Evolutionary conservation across 1,140 invertebrate species (phyloP).

Genomic region (Aphis gossypii): DNA sequence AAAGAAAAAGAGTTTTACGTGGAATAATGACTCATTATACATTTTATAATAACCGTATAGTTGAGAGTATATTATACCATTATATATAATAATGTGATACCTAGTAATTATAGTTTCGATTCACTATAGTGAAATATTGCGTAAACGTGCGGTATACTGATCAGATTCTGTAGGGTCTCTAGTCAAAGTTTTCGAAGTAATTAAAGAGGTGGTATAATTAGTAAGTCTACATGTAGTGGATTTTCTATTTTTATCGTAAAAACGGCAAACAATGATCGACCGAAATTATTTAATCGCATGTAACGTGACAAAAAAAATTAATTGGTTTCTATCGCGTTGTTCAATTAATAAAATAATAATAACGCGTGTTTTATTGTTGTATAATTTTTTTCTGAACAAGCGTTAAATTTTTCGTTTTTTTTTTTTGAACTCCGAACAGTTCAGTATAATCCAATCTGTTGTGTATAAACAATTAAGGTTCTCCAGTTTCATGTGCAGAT

Average conservation of each 20-base stretch:
- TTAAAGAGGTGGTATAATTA: neutral
- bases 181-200: neutral
- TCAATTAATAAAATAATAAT: neutral
- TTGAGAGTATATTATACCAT: neutral
- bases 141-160: neutral
- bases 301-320: neutral
- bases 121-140: neutral
- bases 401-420: neutral
- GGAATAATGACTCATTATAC: neutral
- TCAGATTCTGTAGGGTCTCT: neutral
- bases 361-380: neutral
- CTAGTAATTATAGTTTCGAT: neutral
- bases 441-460: neutral
- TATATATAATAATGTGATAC: neutral
- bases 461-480: neutral
- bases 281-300: neutral
- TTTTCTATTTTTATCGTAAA: neutral
- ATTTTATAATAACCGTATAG: neutral
- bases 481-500: neutral
- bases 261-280: neutral
- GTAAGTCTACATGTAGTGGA: neutral
- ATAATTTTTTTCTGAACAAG: neutral
- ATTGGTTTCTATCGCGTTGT: conserved; percentile 4
- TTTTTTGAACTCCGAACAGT: neutral
- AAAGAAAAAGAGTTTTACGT: neutral